Conservation (phyloP, 2,888 invertebrate genomes). For the Eupithecia tripunctaria region DNA sequence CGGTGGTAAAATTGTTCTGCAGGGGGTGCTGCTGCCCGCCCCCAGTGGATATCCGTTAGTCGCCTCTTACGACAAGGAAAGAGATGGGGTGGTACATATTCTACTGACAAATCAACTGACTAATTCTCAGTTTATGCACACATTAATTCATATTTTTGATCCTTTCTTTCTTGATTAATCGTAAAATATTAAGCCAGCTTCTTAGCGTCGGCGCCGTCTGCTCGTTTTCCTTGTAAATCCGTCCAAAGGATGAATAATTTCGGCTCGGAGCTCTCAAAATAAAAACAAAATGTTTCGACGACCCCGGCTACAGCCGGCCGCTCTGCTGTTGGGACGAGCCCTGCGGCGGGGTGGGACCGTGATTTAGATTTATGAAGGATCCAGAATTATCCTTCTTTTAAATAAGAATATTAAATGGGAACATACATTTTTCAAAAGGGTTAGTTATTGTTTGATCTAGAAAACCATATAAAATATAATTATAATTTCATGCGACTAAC, state of each 20-base stretch:
- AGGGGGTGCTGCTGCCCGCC: too few species aligned
- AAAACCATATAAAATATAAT: neutral
- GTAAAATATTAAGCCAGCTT: neutral
- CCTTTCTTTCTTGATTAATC: neutral
- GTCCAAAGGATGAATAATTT: conserved; percentile 4
- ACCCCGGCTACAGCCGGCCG: neutral
- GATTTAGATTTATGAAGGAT: conserved; percentile 1
- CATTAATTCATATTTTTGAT: neutral
- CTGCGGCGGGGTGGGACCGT: neutral
- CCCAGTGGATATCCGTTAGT: too few species aligned
- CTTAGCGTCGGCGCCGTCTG: neutral
- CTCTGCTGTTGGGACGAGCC: neutral
- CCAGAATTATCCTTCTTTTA: neutral
- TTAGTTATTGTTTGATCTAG: neutral
- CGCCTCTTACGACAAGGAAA: too few species aligned
- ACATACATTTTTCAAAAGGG: neutral
- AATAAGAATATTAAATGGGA: too few species aligned
- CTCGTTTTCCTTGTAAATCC: conserved; percentile 1
- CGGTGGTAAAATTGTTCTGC: too few species aligned
- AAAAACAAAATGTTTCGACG: conserved; percentile 11
- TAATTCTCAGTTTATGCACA: neutral
- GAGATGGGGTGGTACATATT: too few species aligned
- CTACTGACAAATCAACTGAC: neutral
- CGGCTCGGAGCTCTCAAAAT: neutral
- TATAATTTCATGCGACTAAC: too few species aligned